Percentiles rank a stretch among this genome's conserved stretches.
Evolutionary conservation across 2,797 vertebrate species (phyloP).

Genomic region (Chelmon rostratus): DNA sequence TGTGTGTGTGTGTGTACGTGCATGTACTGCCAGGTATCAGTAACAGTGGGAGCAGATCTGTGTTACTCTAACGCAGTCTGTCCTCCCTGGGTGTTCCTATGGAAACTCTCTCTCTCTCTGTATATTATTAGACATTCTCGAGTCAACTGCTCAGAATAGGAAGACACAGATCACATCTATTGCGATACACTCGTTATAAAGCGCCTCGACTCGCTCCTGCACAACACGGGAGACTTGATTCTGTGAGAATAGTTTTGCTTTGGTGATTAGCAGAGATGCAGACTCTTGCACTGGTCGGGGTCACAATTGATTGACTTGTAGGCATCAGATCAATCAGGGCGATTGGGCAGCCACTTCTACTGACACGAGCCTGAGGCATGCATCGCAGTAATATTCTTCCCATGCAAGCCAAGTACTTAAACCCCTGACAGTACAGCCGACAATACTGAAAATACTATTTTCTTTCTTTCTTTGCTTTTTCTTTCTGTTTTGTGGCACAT

Average conservation of each 20-base stretch:
- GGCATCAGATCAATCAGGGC: conserved; percentile 53
- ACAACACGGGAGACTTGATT: conserved; percentile 7
- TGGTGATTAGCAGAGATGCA: conserved; percentile 41
- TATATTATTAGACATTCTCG: conserved; percentile 84
- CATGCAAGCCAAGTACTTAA: not conserved
- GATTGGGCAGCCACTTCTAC: conserved; percentile 45
- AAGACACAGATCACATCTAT: conserved; percentile 74
- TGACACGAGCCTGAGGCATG: conserved; percentile 37
- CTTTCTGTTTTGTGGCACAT: not conserved
- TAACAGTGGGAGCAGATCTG: conserved; percentile 78
- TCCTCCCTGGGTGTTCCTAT: conserved; percentile 85
- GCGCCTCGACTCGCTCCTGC: conserved; percentile 31
- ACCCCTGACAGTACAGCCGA: conserved; percentile 1
- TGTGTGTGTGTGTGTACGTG: conserved; percentile 24
- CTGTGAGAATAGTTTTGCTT: conserved; percentile 22
- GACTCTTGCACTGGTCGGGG: conserved; percentile 30
- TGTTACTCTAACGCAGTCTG: conserved; percentile 82
- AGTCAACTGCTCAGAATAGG: conserved; percentile 81
- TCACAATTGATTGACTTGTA: conserved; percentile 59
- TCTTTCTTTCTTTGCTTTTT: not conserved
- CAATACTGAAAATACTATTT: not conserved
- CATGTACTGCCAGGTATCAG: conserved; percentile 75
- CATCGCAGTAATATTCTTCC: conserved; percentile 10
- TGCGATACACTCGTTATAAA: conserved; percentile 59
- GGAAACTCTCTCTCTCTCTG: conserved; percentile 81